These are phyloP conservation scores for Cephus pygmeus DNA, from an alignment of 2,888 invertebrate genomes.

Conservation along the genomic window DNA sequence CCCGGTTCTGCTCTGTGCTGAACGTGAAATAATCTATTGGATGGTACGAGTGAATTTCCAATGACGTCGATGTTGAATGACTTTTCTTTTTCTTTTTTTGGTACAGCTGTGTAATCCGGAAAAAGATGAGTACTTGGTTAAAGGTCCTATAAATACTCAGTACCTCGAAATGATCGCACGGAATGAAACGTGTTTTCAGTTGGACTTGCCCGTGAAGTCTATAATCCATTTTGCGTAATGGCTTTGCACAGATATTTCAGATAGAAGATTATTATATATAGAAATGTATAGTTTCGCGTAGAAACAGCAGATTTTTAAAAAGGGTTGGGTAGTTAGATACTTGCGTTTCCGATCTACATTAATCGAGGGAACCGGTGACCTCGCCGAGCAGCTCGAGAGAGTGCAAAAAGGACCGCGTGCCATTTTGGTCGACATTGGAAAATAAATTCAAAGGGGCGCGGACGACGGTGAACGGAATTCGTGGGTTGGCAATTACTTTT, in stretches of 20 bases:
- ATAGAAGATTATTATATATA: no score
- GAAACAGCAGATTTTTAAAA: not conserved
- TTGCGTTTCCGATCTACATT: not conserved
- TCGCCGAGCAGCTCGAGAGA: no score
- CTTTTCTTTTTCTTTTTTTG: not conserved
- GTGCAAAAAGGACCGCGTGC: not conserved
- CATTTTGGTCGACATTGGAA: not conserved
- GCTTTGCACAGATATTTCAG: not conserved
- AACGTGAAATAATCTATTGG: not conserved
- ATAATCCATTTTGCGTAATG: not conserved
- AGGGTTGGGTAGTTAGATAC: not conserved
- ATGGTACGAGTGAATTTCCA: not conserved
- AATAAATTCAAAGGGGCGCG: not conserved
- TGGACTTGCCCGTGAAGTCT: conserved; percentile 26
- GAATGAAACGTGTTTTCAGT: not conserved
- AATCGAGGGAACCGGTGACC: not conserved
- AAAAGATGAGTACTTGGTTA: not conserved
- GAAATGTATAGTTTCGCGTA: no score
- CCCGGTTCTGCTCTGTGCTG: not conserved
- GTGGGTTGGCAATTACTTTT: conserved; percentile 32
- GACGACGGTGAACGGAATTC: conserved; percentile 6
- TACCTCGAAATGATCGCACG: not conserved
- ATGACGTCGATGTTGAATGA: not conserved
- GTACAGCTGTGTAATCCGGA: not conserved
- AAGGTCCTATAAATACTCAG: not conserved